Conservation (phyloP, 2,888 invertebrate genomes). For the Erebia aethiops region DNA sequence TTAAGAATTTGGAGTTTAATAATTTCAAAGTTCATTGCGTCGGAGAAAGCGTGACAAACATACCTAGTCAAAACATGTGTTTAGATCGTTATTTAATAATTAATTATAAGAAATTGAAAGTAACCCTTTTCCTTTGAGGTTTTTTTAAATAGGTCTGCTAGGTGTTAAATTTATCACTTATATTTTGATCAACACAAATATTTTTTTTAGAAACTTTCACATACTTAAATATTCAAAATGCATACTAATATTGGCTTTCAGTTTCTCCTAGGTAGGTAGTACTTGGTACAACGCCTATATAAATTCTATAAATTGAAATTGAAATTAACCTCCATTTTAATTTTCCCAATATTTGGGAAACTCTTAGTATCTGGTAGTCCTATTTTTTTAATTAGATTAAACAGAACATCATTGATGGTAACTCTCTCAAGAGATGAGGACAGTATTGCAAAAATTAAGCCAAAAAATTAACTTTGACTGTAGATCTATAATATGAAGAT, state of each 20-base stretch:
- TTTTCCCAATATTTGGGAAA: too few species aligned
- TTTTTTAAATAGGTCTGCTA: conserved; percentile 9
- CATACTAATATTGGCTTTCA: neutral
- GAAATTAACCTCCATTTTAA: too few species aligned
- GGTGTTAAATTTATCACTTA: conserved; percentile 10
- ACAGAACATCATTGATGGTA: too few species aligned
- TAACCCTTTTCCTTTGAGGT: conserved; percentile 47
- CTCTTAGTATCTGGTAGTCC: too few species aligned
- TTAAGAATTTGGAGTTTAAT: conserved; percentile 57
- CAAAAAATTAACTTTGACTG: too few species aligned
- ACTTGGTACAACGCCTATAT: too few species aligned
- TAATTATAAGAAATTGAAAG: conserved; percentile 80
- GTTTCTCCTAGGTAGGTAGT: neutral
- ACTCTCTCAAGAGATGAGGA: too few species aligned
- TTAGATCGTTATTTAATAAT: conserved; percentile 78
- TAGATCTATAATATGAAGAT: too few species aligned
- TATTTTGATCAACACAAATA: neutral
- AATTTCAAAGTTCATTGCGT: conserved; percentile 59
- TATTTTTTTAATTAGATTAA: too few species aligned
- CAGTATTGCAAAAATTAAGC: too few species aligned
- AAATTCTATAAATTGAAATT: too few species aligned
- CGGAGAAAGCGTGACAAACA: conserved; percentile 79
- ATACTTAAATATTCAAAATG: neutral
- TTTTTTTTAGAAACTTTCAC: conserved; percentile 7
- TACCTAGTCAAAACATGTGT: conserved; percentile 78